phyloP scores from a whole-genome alignment of 2,113 vertebrate genomes.

The Maccullochella peelii region DNA sequence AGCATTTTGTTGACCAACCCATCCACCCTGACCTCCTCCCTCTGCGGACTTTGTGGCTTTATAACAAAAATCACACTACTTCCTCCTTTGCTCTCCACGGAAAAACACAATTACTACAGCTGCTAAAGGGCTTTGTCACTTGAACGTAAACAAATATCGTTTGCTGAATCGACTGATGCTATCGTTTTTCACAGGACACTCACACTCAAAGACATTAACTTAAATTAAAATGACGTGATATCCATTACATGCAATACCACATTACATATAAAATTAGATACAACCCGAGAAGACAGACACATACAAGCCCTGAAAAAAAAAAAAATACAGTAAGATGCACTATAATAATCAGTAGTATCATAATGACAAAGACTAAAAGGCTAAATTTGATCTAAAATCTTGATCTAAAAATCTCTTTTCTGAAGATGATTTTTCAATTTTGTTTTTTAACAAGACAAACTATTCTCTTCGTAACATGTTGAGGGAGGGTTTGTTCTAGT shows the following conservation, averaged over 20 bases:
- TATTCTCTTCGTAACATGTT: not conserved
- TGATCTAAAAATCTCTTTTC: not conserved
- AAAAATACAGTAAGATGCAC: too few species aligned
- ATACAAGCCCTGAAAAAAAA: not conserved
- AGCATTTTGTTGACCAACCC: not conserved
- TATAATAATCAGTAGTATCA: not conserved
- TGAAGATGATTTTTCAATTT: not conserved
- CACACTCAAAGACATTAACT: not conserved
- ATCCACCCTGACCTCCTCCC: not conserved
- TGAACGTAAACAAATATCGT: not conserved
- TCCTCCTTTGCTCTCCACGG: not conserved
- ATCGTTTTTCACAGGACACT: not conserved
- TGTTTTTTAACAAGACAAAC: too few species aligned
- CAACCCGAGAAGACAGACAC: not conserved
- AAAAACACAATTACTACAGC: not conserved
- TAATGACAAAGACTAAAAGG: not conserved
- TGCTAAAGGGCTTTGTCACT: not conserved
- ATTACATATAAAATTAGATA: not conserved
- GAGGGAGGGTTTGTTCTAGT: not conserved
- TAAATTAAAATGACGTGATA: not conserved
- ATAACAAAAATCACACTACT: not conserved
- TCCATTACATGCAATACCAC: not conserved
- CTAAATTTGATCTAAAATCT: too few species aligned
- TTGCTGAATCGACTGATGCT: not conserved
- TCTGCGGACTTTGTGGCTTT: not conserved